Conservation (phyloP, 2,797 vertebrate species). For the Pagetopsis macropterus region DNA sequence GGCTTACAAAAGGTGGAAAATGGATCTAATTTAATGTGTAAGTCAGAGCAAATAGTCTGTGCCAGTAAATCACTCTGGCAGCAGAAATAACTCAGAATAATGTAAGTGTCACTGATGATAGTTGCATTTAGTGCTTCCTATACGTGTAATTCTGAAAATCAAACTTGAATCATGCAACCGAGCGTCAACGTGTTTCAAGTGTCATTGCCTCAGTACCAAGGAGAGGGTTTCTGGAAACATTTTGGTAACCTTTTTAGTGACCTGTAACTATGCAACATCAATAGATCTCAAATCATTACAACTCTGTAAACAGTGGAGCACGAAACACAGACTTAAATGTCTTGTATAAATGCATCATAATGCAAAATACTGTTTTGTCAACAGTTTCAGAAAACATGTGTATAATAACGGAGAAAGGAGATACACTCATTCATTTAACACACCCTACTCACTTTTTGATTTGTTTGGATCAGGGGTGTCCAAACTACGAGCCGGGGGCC, state of each 20-base stretch:
- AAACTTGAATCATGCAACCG: conserved; percentile 14
- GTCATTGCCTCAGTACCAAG: not conserved
- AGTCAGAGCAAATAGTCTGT: conserved; percentile 58
- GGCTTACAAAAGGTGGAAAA: conserved; percentile 62
- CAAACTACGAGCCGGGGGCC: no score
- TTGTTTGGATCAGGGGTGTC: not conserved
- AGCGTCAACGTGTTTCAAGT: not conserved
- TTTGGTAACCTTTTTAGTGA: not conserved
- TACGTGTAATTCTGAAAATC: conserved; percentile 33
- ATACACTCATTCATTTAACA: not conserved
- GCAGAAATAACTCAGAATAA: conserved; percentile 41
- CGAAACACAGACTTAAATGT: not conserved
- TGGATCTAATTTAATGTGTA: conserved; percentile 61
- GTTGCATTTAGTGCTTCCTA: conserved; percentile 12
- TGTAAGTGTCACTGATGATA: conserved; percentile 42
- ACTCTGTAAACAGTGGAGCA: not conserved
- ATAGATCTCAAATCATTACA: not conserved
- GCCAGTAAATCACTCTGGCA: conserved; percentile 52
- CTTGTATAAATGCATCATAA: not conserved
- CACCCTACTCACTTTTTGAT: not conserved
- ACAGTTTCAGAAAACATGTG: not conserved
- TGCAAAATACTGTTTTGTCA: not conserved
- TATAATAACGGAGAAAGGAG: conserved; percentile 3
- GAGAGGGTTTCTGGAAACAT: not conserved
- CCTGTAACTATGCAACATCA: not conserved